A percentile compares a stretch with the other conserved stretches of the same genome.
These are phyloP conservation scores for Lordiphosa andalusiaca DNA, from an alignment of 2,888 invertebrate species.

Conservation along the genomic window DNA sequence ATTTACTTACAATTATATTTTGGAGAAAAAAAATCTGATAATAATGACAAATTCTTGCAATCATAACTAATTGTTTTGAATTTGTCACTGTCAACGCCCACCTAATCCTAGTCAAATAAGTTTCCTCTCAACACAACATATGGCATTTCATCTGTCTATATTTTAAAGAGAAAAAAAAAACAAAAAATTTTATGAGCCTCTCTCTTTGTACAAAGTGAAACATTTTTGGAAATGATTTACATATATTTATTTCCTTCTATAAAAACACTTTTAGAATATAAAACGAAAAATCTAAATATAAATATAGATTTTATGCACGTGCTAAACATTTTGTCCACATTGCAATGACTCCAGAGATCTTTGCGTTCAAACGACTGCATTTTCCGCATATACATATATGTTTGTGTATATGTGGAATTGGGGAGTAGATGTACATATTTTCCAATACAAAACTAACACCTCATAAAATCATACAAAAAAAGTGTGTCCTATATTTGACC, in stretches of 20 bases:
- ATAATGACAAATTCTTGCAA: no score
- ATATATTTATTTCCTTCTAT: slow-evolving; percentile 13
- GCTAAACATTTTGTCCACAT: slow-evolving; percentile 27
- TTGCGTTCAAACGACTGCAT: not conserved
- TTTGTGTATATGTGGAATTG: slow-evolving; percentile 12
- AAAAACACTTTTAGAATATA: slow-evolving; percentile 21
- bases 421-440: slow-evolving; percentile 14
- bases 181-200: no score
- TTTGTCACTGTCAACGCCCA: no score
- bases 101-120: no score
- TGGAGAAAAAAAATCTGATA: no score
- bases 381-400: slow-evolving; percentile 16
- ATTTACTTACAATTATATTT: no score
- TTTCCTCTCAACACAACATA: no score
- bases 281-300: slow-evolving; percentile 23
- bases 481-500: slow-evolving; percentile 68
- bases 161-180: no score
- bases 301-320: slow-evolving; percentile 32
- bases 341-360: slow-evolving; percentile 12
- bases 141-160: no score
- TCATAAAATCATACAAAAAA: slow-evolving; percentile 23
- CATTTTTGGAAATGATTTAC: slow-evolving; percentile 9
- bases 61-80: no score
- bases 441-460: slow-evolving; percentile 10
- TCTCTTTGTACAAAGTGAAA: not conserved